These are phyloP conservation scores for Conops quadrifasciatus DNA, from an alignment of 2,888 invertebrate species.

Conservation along the genomic window DNA sequence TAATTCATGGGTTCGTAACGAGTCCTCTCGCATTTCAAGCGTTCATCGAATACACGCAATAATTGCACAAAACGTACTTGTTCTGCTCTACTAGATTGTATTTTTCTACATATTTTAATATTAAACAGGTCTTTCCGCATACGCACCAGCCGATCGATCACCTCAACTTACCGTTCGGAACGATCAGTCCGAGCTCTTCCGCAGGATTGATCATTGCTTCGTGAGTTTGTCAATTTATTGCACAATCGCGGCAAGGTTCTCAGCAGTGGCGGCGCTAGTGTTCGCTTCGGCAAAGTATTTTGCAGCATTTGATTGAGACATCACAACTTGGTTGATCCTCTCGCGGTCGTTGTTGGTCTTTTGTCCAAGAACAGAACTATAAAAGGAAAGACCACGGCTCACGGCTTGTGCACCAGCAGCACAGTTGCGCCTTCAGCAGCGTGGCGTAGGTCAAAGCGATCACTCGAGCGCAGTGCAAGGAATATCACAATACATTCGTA, in stretches of 20 bases:
- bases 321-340: conserved; percentile 14
- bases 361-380: conserved; percentile 16
- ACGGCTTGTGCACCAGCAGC: too few relatives aligned
- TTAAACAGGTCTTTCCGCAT: neutral
- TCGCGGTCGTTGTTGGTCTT: neutral
- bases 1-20: neutral
- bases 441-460: conserved; percentile 15
- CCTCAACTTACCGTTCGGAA: conserved; percentile 5
- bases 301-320: conserved; percentile 28
- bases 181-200: neutral
- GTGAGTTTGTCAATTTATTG: conserved; percentile 20
- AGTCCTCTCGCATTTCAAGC: neutral
- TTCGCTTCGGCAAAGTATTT: neutral
- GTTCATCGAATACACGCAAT: neutral
- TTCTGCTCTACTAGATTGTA: conserved; percentile 14
- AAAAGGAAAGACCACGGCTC: conserved; percentile 26
- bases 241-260: conserved; percentile 25
- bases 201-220: neutral
- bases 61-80: conserved; percentile 23
- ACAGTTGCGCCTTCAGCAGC: neutral
- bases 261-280: neutral
- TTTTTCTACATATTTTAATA: conserved; percentile 27
- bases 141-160: conserved; percentile 1
- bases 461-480: neutral
- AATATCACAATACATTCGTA: neutral